Evolutionary conservation across 2,888 invertebrate species (phyloP).

Genomic region (Toxonevra muliebris): DNA sequence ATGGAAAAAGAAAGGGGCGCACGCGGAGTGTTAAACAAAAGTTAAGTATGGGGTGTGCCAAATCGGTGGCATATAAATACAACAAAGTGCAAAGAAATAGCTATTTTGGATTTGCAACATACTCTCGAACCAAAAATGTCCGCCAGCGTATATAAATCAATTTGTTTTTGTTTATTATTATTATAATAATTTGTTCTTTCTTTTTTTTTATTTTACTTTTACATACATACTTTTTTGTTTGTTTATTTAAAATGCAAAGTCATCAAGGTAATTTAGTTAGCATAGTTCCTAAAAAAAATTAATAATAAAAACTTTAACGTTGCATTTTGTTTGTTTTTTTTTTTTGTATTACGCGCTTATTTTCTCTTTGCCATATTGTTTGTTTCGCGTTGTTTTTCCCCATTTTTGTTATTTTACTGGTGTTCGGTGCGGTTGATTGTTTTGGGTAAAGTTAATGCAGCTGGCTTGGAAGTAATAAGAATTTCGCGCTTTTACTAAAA

Average conservation of each 20-base stretch:
- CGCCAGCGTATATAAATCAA: slow-evolving; percentile 33
- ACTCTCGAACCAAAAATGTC: not conserved
- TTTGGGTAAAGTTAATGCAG: too few relatives aligned
- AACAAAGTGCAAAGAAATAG: too few relatives aligned
- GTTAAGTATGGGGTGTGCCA: slow-evolving; percentile 8
- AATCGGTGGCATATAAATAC: too few relatives aligned
- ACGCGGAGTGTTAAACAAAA: too few relatives aligned
- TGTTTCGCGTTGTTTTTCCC: not conserved
- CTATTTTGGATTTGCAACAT: too few relatives aligned
- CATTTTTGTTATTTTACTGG: too few relatives aligned
- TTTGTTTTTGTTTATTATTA: slow-evolving; percentile 24
- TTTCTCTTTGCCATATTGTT: slow-evolving; percentile 5
- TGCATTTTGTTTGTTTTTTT: not conserved
- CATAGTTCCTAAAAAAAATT: not conserved
- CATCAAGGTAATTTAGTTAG: slow-evolving; percentile 34
- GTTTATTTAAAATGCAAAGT: slow-evolving; percentile 28
- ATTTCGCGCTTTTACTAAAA: too few relatives aligned
- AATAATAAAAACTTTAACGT: not conserved
- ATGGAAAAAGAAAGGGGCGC: too few relatives aligned
- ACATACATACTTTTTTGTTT: slow-evolving; percentile 20
- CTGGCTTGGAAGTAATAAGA: too few relatives aligned
- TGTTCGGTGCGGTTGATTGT: too few relatives aligned
- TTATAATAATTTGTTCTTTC: too few relatives aligned
- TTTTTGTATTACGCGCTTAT: not conserved
- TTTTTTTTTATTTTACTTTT: slow-evolving; percentile 2